These are phyloP conservation scores for Drosophila tripunctata DNA, from an alignment of 2,888 invertebrate genomes.

Conservation along the genomic window DNA sequence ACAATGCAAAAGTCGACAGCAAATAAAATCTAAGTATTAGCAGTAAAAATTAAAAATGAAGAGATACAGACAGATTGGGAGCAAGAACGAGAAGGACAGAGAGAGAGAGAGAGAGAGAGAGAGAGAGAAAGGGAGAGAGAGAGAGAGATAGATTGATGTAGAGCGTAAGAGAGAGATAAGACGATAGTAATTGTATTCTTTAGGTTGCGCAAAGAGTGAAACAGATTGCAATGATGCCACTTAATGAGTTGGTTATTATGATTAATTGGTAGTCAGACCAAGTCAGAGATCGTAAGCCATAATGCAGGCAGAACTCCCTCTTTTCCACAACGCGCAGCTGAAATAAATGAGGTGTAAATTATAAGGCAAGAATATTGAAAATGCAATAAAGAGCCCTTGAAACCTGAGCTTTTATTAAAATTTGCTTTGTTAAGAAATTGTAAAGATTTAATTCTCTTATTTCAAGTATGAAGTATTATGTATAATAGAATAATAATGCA, in stretches of 20 bases:
- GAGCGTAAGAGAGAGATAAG: background rate
- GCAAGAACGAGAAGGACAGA: background rate
- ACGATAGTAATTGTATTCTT: background rate
- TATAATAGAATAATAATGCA: no score
- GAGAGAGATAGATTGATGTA: background rate
- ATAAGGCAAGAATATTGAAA: conserved; percentile 1
- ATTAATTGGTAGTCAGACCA: conserved; percentile 44
- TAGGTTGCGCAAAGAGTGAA: background rate
- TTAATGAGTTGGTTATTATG: conserved; percentile 60
- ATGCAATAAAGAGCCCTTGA: background rate
- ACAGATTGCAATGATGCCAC: conserved; percentile 57
- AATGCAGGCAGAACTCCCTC: background rate
- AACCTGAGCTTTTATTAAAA: background rate
- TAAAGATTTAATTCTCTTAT: background rate
- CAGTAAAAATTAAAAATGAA: conserved; percentile 5
- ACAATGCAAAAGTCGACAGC: conserved; percentile 40
- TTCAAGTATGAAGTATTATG: background rate
- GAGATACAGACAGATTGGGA: background rate
- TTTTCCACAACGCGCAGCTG: background rate
- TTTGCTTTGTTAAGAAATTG: background rate
- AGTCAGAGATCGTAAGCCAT: conserved; percentile 7
- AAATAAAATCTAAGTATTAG: conserved; percentile 46
- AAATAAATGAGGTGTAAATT: conserved; percentile 30
- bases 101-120: background rate
- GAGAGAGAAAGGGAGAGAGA: background rate